A percentile compares a stretch with the other conserved stretches of the same genome.
Evolutionary conservation across 2,113 vertebrate genomes (phyloP).

Genomic region (Clarias magur): DNA sequence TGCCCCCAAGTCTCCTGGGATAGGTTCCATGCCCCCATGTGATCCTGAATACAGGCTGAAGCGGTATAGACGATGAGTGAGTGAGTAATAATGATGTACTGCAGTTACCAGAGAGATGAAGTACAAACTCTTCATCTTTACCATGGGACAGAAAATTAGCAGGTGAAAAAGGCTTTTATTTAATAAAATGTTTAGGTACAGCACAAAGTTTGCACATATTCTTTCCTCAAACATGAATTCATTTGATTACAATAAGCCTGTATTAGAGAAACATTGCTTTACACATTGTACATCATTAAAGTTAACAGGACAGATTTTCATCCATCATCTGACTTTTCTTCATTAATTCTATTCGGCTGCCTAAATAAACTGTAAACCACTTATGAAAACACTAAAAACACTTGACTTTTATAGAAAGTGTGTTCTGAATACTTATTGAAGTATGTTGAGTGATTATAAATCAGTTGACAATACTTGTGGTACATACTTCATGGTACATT

Average conservation of each 20-base stretch:
- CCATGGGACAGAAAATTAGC: constrained; percentile 25
- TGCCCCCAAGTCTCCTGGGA: no score
- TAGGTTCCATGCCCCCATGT: no score
- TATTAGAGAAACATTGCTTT: not conserved
- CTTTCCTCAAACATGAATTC: constrained; percentile 7
- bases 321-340: not conserved
- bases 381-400: constrained; percentile 3
- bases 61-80: no score
- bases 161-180: constrained; percentile 29
- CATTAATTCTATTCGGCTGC: not conserved
- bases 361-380: not conserved
- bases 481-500: no score
- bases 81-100: not conserved
- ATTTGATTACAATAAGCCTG: not conserved
- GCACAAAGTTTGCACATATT: not conserved
- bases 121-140: not conserved
- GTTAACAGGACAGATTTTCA: not conserved
- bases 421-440: not conserved
- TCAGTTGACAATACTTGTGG: constrained; percentile 1
- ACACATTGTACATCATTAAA: not conserved
- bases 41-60: no score
- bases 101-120: not conserved
- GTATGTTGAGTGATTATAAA: not conserved
- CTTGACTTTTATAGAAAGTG: constrained; percentile 8
- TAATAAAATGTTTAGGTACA: not conserved